Conservation (phyloP, 30 jellyfish, hydroid and myxozoan species). For the Catostylus mosaicus region DNA sequence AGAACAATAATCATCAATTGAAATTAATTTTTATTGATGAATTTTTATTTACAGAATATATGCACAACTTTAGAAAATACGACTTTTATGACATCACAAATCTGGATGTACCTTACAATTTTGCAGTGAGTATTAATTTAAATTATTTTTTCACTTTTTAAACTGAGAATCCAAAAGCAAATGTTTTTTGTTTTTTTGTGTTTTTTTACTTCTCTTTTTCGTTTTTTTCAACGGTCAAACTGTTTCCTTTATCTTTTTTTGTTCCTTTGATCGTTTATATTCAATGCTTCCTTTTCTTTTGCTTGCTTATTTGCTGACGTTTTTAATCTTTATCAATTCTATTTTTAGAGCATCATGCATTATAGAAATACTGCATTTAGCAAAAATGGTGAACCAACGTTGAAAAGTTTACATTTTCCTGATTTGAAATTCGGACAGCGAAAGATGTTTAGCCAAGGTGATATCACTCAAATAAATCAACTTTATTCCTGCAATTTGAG, state of each 20-base stretch:
- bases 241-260: neutral
- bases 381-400: conserved; percentile 80
- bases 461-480: conserved; percentile 77
- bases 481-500: conserved; percentile 62
- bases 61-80: conserved; percentile 92
- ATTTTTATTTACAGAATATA: conserved; percentile 51
- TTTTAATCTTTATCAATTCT: neutral
- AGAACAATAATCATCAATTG: too few species aligned
- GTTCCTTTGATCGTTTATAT: too few species aligned
- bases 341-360: conserved; percentile 93
- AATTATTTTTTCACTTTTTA: neutral
- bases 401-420: conserved; percentile 54
- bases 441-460: conserved; percentile 76
- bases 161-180: too few species aligned
- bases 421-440: conserved; percentile 91
- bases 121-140: conserved; percentile 71
- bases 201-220: neutral
- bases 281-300: too few species aligned
- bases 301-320: neutral
- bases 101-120: conserved; percentile 82
- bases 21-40: neutral
- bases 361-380: conserved; percentile 93
- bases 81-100: conserved; percentile 63
- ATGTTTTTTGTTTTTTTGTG: too few species aligned
- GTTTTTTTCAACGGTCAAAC: neutral